Percentiles rank a stretch among this genome's conserved stretches.
These are phyloP conservation scores for Eilema caniola DNA, from an alignment of 2,888 invertebrate species.

Conservation along the genomic window DNA sequence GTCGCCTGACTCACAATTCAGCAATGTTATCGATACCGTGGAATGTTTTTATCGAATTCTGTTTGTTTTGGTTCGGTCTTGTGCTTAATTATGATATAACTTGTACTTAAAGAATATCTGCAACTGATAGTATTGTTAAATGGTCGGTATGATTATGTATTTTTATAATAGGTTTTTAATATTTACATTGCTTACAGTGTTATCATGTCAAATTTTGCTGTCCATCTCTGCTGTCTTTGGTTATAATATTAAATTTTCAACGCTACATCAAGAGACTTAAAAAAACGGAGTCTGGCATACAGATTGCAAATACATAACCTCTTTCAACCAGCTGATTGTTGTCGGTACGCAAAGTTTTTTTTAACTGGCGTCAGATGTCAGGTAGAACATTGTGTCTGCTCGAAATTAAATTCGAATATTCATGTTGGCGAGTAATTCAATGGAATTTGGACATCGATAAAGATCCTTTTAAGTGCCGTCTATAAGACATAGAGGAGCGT, in stretches of 20 bases:
- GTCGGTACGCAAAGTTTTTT: background rate
- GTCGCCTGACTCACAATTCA: constrained; percentile 64
- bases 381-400: constrained; percentile 1
- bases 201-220: background rate
- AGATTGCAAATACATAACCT: background rate
- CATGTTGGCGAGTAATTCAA: background rate
- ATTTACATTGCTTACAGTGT: background rate
- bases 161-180: constrained; percentile 5
- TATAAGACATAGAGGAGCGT: background rate
- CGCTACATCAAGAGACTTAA: background rate
- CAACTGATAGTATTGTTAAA: constrained; percentile 9
- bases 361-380: background rate
- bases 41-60: constrained; percentile 66
- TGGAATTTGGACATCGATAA: background rate
- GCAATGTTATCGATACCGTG: constrained; percentile 68
- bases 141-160: background rate
- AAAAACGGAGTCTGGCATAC: background rate
- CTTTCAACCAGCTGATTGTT: background rate
- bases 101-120: constrained; percentile 16
- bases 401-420: background rate
- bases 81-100: constrained; percentile 44
- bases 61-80: constrained; percentile 62
- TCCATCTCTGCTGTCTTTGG: background rate
- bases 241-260: background rate
- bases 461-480: background rate